These are phyloP conservation scores for Perizoma flavofasciatum DNA, from an alignment of 2,888 invertebrate genomes.

Conservation along the genomic window DNA sequence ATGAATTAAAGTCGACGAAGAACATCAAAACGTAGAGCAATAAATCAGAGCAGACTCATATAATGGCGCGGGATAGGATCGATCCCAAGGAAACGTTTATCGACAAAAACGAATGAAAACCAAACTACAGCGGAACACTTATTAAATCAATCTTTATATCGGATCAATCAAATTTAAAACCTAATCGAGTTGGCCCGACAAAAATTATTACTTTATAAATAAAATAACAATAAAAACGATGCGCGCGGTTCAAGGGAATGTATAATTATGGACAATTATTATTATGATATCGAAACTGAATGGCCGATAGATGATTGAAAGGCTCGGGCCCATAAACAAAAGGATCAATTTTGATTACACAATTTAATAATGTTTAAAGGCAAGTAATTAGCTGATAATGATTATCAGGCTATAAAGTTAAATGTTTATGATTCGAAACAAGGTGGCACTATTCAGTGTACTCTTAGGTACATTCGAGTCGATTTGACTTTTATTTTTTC, in stretches of 20 bases:
- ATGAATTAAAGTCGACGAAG: conserved; percentile 20
- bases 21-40: conserved; percentile 37
- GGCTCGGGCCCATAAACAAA: conserved; percentile 83
- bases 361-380: conserved; percentile 69
- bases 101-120: conserved; percentile 70
- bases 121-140: conserved; percentile 73
- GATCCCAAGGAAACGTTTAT: conserved; percentile 71
- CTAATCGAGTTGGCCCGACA: conserved; percentile 76
- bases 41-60: conserved; percentile 66
- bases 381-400: conserved; percentile 75
- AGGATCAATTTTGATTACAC: conserved; percentile 80
- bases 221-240: conserved; percentile 84
- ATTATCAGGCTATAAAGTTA: conserved; percentile 53
- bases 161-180: conserved; percentile 84
- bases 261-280: conserved; percentile 84
- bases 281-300: conserved; percentile 82
- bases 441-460: conserved; percentile 34
- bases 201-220: conserved; percentile 84
- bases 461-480: conserved; percentile 38
- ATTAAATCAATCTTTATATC: conserved; percentile 82
- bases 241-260: conserved; percentile 79
- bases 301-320: conserved; percentile 83
- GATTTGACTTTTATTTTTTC: conserved; percentile 52
- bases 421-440: conserved; percentile 42
- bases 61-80: conserved; percentile 60